Percentiles rank a stretch among this genome's conserved stretches.
Conservation (phyloP, 2,797 vertebrate genomes). For the Sparidentex hasta region DNA sequence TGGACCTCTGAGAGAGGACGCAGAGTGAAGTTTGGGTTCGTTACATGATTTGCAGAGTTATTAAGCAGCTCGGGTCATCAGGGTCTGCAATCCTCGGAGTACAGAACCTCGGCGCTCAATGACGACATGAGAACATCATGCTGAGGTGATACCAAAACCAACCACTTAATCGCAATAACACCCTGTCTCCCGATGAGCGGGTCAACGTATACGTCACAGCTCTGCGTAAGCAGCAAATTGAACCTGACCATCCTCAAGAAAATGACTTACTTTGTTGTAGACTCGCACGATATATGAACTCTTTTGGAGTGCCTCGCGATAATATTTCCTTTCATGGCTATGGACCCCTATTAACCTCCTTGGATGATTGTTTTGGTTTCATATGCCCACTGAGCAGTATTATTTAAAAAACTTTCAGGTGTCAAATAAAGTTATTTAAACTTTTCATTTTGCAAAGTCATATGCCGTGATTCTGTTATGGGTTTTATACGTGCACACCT, state of each 20-base stretch:
- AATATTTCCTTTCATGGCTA: slow-evolving; percentile 73
- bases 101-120: slow-evolving; percentile 52
- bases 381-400: slow-evolving; percentile 65
- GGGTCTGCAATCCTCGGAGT: slow-evolving; percentile 53
- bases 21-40: slow-evolving; percentile 55
- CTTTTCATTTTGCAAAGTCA: slow-evolving; percentile 61
- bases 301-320: slow-evolving; percentile 55
- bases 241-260: slow-evolving; percentile 37
- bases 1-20: slow-evolving; percentile 50
- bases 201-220: slow-evolving; percentile 50
- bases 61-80: slow-evolving; percentile 47
- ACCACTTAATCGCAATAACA: slow-evolving; percentile 56
- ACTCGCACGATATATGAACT: slow-evolving; percentile 55
- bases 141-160: slow-evolving; percentile 70
- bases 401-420: slow-evolving; percentile 64
- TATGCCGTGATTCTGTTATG: slow-evolving; percentile 48
- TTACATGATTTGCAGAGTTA: slow-evolving; percentile 58
- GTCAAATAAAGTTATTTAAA: slow-evolving; percentile 69
- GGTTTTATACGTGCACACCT: slow-evolving; percentile 76
- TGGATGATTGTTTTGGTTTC: slow-evolving; percentile 69
- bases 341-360: slow-evolving; percentile 68
- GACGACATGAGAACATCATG: slow-evolving; percentile 64
- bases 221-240: slow-evolving; percentile 51
- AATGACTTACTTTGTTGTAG: slow-evolving; percentile 49
- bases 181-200: slow-evolving; percentile 31